Percentiles rank a stretch among this genome's conserved stretches.
Evolutionary conservation across 2,113 vertebrate genomes (phyloP).

Genomic region (Erythrocercus mccallii): DNA sequence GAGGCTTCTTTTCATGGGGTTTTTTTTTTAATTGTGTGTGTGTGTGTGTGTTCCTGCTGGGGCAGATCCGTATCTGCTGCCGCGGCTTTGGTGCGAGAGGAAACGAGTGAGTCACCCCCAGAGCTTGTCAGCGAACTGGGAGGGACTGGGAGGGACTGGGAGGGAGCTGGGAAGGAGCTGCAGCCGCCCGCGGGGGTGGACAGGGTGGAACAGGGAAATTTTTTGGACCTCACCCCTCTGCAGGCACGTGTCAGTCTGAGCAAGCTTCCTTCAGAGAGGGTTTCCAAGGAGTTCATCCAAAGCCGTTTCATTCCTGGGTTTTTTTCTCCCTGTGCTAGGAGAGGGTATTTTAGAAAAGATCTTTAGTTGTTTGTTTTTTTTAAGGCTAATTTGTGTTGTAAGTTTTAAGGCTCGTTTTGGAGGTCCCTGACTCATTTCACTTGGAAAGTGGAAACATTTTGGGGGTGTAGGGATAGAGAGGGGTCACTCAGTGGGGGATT

Average conservation of each 20-base stretch:
- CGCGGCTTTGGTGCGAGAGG: conserved; percentile 36
- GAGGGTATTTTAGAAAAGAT: accelerated
- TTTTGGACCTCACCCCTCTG: conserved; percentile 62
- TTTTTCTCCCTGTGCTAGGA: not conserved
- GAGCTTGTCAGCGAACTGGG: conserved; percentile 59
- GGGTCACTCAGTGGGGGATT: not conserved
- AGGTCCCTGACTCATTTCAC: not conserved
- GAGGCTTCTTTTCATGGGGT: not conserved
- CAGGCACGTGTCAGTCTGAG: conserved; percentile 42
- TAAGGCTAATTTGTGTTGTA: accelerated
- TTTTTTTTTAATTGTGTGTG: too few relatives aligned
- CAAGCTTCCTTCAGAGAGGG: not conserved
- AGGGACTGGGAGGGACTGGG: not conserved
- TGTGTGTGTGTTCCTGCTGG: not conserved
- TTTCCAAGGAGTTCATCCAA: not conserved
- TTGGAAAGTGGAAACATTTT: not conserved
- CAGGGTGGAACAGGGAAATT: conserved; percentile 52
- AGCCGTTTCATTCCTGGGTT: not conserved
- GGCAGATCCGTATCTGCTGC: conserved; percentile 27
- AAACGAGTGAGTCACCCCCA: conserved; percentile 68
- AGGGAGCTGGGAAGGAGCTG: not conserved
- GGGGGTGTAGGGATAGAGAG: accelerated
- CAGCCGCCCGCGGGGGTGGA: conserved; percentile 7
- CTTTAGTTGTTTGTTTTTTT: not conserved
- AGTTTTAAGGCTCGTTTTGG: not conserved